Conservation (phyloP, 1,140 invertebrate genomes). For the Anastrepha obliqua region DNA sequence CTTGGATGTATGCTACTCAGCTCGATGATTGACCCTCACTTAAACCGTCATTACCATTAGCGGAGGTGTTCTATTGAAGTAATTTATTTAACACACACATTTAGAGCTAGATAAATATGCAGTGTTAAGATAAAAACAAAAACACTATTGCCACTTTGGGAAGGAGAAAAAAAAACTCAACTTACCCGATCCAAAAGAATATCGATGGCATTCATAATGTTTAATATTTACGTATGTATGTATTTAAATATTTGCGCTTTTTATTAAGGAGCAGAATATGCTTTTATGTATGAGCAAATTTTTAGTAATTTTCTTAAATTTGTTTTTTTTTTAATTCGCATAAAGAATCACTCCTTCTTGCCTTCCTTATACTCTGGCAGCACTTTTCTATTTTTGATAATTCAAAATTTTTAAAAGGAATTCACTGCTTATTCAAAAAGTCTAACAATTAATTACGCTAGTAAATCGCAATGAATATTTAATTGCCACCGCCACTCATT, state of each 20-base stretch:
- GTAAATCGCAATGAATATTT: background rate
- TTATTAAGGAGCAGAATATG: too few relatives aligned
- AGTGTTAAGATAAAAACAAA: background rate
- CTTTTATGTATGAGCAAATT: too few relatives aligned
- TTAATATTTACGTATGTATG: background rate
- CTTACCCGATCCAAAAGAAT: slow-evolving; percentile 72
- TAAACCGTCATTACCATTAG: slow-evolving; percentile 25
- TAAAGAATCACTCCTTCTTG: background rate
- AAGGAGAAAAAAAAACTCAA: slow-evolving; percentile 26
- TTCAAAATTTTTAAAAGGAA: too few relatives aligned
- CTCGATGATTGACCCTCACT: slow-evolving; percentile 16
- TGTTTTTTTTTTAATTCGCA: background rate
- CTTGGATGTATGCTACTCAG: background rate
- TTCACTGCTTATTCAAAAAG: too few relatives aligned
- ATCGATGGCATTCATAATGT: slow-evolving; percentile 65
- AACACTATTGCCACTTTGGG: background rate
- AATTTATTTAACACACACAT: background rate
- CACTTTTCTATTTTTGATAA: too few relatives aligned
- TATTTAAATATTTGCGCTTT: too few relatives aligned
- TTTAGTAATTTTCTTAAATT: too few relatives aligned
- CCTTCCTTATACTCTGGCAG: background rate
- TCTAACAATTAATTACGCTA: background rate
- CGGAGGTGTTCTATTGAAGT: background rate
- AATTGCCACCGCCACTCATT: slow-evolving; percentile 26
- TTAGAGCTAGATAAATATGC: too few relatives aligned